A percentile compares a stretch with the other conserved stretches of the same genome.
Evolutionary conservation across 2,113 vertebrate species (phyloP).

Genomic region (Sapajus apella): DNA sequence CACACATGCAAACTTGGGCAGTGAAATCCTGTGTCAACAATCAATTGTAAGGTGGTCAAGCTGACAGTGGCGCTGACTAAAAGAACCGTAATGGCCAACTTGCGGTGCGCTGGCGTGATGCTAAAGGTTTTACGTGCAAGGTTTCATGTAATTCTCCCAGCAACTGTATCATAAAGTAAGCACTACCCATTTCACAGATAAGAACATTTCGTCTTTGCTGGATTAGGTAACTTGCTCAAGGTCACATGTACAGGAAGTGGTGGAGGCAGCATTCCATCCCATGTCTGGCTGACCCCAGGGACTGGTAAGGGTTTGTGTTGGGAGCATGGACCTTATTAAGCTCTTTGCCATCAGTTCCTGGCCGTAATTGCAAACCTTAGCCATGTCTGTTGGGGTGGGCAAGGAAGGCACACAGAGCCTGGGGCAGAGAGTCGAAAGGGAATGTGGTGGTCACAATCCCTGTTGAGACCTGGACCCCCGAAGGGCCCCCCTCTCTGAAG

Average conservation of each 20-base stretch:
- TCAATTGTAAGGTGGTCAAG: background rate
- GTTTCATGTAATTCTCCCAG: background rate
- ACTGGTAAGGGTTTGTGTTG: background rate
- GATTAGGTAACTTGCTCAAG: background rate
- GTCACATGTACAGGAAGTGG: background rate
- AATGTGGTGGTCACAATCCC: background rate
- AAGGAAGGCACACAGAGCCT: rapidly evolving
- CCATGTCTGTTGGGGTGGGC: background rate
- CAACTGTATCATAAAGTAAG: background rate
- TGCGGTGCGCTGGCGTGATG: rapidly evolving
- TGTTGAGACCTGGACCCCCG: background rate
- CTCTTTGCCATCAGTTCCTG: background rate
- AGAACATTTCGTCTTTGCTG: background rate
- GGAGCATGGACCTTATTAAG: background rate
- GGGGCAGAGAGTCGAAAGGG: background rate
- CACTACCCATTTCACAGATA: background rate
- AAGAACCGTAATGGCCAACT: background rate
- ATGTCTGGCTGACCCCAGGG: background rate
- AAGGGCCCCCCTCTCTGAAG: background rate
- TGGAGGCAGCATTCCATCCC: background rate
- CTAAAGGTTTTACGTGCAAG: too few species aligned
- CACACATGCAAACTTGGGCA: background rate
- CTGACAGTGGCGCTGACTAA: background rate
- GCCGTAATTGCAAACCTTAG: background rate
- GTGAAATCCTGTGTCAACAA: constrained; percentile 48